Percentiles rank a stretch among this genome's conserved stretches.
Evolutionary conservation across 37 sponge, comb jelly and placozoan species (phyloP).

Genomic region (Eunapius fragilis): DNA sequence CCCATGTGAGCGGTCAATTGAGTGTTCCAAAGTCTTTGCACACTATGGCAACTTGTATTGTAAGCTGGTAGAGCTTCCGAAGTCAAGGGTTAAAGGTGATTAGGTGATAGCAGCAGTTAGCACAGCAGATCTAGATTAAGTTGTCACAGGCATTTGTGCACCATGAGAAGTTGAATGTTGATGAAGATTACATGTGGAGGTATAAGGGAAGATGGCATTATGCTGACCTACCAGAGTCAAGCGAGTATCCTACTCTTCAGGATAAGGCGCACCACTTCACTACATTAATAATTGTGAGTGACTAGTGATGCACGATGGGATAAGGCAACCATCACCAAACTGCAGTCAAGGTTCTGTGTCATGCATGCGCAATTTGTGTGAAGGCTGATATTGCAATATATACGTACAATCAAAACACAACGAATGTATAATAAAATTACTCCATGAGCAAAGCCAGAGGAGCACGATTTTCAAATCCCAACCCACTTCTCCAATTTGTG

Average conservation of each 20-base stretch:
- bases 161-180: background rate
- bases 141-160: background rate
- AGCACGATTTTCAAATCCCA: too few species aligned
- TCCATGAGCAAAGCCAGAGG: too few species aligned
- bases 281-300: background rate
- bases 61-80: background rate
- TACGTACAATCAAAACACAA: too few species aligned
- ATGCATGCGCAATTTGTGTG: background rate
- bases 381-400: background rate
- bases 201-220: background rate
- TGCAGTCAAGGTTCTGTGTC: background rate
- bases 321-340: conserved; percentile 12
- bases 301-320: conserved; percentile 3
- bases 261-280: conserved; percentile 3
- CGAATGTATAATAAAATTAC: too few species aligned
- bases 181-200: background rate
- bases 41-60: background rate
- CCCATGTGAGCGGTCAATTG: background rate
- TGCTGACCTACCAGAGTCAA: background rate
- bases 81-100: background rate
- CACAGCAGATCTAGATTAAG: background rate
- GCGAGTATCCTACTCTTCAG: background rate
- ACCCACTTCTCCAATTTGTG: too few species aligned
- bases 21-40: background rate
- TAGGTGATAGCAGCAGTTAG: background rate